Conservation (phyloP, 1,140 invertebrate species). For the Heterodera schachtii region DNA sequence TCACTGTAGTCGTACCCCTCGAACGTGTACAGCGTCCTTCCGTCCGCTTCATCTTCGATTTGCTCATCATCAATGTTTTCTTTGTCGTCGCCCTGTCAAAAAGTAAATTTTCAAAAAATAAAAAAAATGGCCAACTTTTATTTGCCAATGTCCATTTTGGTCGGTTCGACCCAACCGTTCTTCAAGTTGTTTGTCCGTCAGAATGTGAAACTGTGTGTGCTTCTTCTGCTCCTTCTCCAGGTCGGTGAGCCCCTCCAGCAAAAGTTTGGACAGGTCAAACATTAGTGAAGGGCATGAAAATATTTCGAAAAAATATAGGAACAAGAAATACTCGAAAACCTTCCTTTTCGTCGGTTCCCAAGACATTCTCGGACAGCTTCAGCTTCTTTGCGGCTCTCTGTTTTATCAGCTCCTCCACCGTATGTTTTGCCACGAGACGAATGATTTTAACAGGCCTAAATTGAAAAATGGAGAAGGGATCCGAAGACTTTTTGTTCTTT, state of each 20-base stretch:
- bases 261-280: conserved; percentile 32
- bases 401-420: conserved; percentile 68
- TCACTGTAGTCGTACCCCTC: conserved; percentile 28
- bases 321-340: conserved; percentile 3
- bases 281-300: conserved; percentile 5
- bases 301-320: neutral
- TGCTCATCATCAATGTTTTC: conserved; percentile 26
- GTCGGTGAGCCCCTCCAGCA: conserved; percentile 36
- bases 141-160: conserved; percentile 20
- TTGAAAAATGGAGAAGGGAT: too few species aligned
- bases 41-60: neutral
- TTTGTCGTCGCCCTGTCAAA: conserved; percentile 11
- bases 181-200: conserved; percentile 36
- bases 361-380: conserved; percentile 66
- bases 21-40: conserved; percentile 24
- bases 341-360: conserved; percentile 64
- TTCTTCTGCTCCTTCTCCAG: conserved; percentile 26
- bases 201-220: neutral
- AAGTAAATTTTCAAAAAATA: neutral
- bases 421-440: conserved; percentile 65
- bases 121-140: conserved; percentile 6
- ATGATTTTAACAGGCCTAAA: conserved; percentile 67
- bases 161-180: conserved; percentile 25
- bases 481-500: too few species aligned
- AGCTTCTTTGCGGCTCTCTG: conserved; percentile 66